Conservation (phyloP, 2,113 vertebrate genomes). For the Crotalus helleri region DNA sequence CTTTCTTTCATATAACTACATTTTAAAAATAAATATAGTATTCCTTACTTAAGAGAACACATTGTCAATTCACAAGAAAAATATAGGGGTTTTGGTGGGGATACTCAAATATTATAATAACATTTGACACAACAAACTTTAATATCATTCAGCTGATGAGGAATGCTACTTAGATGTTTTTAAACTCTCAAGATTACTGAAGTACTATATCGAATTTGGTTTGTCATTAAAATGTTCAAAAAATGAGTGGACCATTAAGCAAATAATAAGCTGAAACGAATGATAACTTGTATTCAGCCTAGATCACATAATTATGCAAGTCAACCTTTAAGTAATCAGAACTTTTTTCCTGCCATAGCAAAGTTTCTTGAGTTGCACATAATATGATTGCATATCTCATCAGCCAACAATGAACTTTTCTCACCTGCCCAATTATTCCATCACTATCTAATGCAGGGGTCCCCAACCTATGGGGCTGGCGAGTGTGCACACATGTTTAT, state of each 20-base stretch:
- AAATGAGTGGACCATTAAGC: not conserved
- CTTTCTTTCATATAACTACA: not conserved
- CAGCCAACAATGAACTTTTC: slow-evolving; percentile 39
- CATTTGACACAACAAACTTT: not conserved
- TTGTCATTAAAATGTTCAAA: not conserved
- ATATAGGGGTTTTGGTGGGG: not conserved
- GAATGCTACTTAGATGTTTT: not conserved
- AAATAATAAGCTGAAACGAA: not conserved
- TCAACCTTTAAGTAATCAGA: not conserved
- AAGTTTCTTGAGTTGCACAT: slow-evolving; percentile 45
- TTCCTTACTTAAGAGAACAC: not conserved
- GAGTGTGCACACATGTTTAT: no score
- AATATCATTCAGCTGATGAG: not conserved
- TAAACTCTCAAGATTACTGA: not conserved
- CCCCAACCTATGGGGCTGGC: no score
- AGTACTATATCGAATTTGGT: not conserved
- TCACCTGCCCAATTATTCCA: slow-evolving; percentile 22
- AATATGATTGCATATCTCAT: slow-evolving; percentile 50
- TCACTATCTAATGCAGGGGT: not conserved
- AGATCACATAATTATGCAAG: not conserved
- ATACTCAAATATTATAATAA: not conserved
- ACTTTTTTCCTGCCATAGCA: slow-evolving; percentile 15
- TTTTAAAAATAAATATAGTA: not conserved
- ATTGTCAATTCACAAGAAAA: not conserved
- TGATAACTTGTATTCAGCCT: not conserved